Evolutionary conservation across 2,888 invertebrate species (phyloP), one percentile per base, ranked within the genome.

Genomic region (Charanyca ferruginea): DNA sequence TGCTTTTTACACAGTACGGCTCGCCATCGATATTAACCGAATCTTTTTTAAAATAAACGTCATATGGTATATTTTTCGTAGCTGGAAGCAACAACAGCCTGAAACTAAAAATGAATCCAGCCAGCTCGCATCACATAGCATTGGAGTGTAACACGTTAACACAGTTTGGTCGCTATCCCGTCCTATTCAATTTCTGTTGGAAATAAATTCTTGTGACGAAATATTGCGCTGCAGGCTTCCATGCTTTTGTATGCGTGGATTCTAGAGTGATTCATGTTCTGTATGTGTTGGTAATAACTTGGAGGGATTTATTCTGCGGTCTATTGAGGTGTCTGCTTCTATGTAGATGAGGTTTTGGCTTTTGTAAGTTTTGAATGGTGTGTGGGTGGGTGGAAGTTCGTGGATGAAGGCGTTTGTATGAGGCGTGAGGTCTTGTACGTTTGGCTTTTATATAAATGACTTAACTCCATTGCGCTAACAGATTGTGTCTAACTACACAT

Each of bases 171-270:
- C 54, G 66, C 78, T 61, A 62, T 73, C 23, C 72, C 78, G 69
- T 79, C 78, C 84, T 79, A 85, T 88, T 87, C 87, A 89, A 89
- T 89, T 86, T 86, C 83, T 86, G 83, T 67, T 78, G 78, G 80
- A 84, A 84, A 89, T 89, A 88, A 89, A 90, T 89, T 86, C 83
- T 79, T 74, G 70, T 77, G 86, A 82, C 87, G 85, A 86, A 86
- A 87, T 88, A 86, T 88, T 81, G 83, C 81, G 72, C 74, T 79
- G 78, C 80, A 79, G 78, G 77, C 80, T n/a, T 82, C 76, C 66
- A 75, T 79, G 80, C 83, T 83, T 83, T 71, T 80, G 77, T 73
- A 66, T 77, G 60, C 65, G 53, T 77, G 76, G 69, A 76, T 80
- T 66, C 72, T 74, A 60, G 68, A 77, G 65, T 81, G 81, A 84